A percentile compares a stretch with the other conserved stretches of the same genome.
Evolutionary conservation across 2,113 vertebrate species (phyloP).

Genomic region (Gadus chalcogrammus): DNA sequence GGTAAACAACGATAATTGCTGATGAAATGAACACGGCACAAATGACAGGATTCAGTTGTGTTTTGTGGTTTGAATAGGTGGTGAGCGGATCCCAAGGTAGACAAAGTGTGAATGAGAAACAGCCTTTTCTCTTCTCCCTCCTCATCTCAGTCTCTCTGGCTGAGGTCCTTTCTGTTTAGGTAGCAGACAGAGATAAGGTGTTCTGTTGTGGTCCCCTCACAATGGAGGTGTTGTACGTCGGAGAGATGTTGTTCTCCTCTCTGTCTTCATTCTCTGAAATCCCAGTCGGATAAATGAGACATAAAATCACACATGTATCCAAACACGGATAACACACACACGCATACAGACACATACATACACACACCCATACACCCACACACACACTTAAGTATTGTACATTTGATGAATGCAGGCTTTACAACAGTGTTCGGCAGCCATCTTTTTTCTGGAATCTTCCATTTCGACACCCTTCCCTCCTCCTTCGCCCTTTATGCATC

Average conservation of each 20-base stretch:
- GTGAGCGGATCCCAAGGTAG: too few relatives aligned
- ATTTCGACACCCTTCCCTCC: neutral
- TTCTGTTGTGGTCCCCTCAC: slow-evolving; percentile 13
- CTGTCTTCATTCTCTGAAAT: too few relatives aligned
- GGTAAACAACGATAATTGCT: too few relatives aligned
- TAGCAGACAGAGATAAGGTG: too few relatives aligned
- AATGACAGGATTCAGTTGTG: too few relatives aligned
- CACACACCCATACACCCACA: neutral
- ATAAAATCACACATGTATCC: neutral
- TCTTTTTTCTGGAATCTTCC: slow-evolving; percentile 34
- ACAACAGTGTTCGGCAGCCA: slow-evolving; percentile 34
- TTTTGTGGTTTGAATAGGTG: too few relatives aligned
- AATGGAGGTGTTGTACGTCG: slow-evolving; percentile 44
- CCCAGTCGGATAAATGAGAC: too few relatives aligned
- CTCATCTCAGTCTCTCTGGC: too few relatives aligned
- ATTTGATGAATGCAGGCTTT: slow-evolving; percentile 33
- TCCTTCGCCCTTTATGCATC: slow-evolving; percentile 24
- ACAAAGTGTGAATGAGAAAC: too few relatives aligned
- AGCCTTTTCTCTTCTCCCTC: too few relatives aligned
- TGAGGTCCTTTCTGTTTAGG: too few relatives aligned
- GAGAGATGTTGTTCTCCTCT: slow-evolving; percentile 34
- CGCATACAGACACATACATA: neutral
- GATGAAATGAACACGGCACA: too few relatives aligned
- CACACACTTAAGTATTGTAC: neutral
- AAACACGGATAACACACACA: neutral